A percentile compares a stretch with the other conserved stretches of the same genome.
Conservation (phyloP, 2,113 vertebrate genomes). For the Romanogobio albipinnatus region DNA sequence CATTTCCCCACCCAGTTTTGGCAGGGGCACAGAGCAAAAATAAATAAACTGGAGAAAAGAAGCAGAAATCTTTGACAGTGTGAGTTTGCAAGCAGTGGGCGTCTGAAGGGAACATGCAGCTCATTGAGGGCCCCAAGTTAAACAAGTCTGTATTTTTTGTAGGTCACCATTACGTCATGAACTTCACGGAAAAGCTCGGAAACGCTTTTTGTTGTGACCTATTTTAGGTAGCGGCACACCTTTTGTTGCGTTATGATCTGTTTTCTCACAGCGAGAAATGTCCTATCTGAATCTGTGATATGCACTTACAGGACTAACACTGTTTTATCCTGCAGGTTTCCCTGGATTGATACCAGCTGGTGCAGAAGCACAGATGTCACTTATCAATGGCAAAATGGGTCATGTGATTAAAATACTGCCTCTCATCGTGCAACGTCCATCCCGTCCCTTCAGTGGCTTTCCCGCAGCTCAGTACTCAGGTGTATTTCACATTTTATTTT, state of each 20-base stretch:
- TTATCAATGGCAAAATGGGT: not conserved
- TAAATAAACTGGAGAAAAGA: constrained; percentile 20
- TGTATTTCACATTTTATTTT: not conserved
- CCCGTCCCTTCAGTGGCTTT: not conserved
- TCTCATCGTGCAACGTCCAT: not conserved
- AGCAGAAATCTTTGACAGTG: constrained; percentile 33
- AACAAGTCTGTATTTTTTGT: constrained; percentile 71
- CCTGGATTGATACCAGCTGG: not conserved
- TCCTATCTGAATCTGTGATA: not conserved
- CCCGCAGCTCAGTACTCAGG: not conserved
- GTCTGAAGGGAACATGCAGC: constrained; percentile 28
- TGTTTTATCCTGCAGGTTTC: not conserved
- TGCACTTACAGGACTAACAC: not conserved
- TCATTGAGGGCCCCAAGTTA: constrained; percentile 47
- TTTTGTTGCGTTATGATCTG: constrained; percentile 50
- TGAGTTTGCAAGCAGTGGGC: constrained; percentile 12
- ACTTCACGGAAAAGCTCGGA: constrained; percentile 66
- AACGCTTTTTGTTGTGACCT: constrained; percentile 64
- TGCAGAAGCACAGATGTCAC: not conserved
- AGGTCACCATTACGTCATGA: constrained; percentile 73
- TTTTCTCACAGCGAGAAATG: not conserved
- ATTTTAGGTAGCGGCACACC: constrained; percentile 66
- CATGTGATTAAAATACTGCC: not conserved
- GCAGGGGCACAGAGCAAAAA: constrained; percentile 2
- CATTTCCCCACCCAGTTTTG: constrained; percentile 22